phyloP scores from a whole-genome alignment of 2,113 vertebrate species.

The Lophura nycthemera region DNA sequence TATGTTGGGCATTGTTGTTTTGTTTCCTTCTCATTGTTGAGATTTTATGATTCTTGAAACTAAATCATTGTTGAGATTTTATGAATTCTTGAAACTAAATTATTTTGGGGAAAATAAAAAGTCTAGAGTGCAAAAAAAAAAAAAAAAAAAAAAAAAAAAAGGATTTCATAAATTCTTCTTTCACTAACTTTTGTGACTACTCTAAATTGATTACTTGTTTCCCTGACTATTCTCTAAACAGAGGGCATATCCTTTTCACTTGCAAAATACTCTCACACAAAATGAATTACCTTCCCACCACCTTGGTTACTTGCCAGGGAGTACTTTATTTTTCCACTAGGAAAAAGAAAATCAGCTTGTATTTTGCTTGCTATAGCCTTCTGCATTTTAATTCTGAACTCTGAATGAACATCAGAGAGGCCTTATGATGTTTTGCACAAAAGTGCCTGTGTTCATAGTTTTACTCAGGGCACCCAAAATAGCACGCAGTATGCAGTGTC shows the following conservation, averaged over 20 bases:
- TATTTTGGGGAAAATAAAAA: neutral
- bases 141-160: neutral
- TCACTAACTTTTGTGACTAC: slow-evolving; percentile 50
- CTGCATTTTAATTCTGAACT: slow-evolving; percentile 87
- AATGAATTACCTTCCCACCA: slow-evolving; percentile 77
- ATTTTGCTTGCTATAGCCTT: slow-evolving; percentile 78
- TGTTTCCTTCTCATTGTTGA: neutral
- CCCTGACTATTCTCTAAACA: slow-evolving; percentile 76
- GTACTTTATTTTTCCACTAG: slow-evolving; percentile 76
- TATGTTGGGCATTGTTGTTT: neutral
- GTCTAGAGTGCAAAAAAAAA: neutral
- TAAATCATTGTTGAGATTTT: neutral
- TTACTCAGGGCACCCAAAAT: slow-evolving; percentile 80
- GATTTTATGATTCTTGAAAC: neutral
- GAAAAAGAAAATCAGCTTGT: slow-evolving; percentile 77
- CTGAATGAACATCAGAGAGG: slow-evolving; percentile 79
- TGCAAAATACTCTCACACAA: slow-evolving; percentile 75
- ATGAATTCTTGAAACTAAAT: neutral
- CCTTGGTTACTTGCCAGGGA: slow-evolving; percentile 74
- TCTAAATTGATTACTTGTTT: slow-evolving; percentile 70
- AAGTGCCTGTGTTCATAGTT: slow-evolving; percentile 90
- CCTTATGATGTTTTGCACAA: slow-evolving; percentile 87
- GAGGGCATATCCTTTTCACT: slow-evolving; percentile 72
- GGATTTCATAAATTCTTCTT: slow-evolving; percentile 13
- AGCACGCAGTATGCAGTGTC: slow-evolving; percentile 73